Conservation (phyloP, 2,888 invertebrate genomes). For the Morpho deidamia region DNA sequence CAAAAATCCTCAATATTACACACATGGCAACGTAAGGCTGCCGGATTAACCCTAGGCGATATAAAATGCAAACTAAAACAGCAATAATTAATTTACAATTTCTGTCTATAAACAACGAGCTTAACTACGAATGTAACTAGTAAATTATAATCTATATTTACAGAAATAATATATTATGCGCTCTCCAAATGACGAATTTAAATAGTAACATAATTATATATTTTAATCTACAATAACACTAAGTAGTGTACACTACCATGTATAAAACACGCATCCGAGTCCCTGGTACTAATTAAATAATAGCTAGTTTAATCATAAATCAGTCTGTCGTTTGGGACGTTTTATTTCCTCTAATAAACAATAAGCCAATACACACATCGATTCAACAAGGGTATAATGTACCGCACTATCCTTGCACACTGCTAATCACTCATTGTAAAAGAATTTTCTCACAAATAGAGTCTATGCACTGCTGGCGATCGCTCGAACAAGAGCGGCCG, state of each 20-base stretch:
- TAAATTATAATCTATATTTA: constrained; percentile 68
- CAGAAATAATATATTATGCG: constrained; percentile 75
- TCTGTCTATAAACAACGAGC: constrained; percentile 69
- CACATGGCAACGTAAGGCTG: constrained; percentile 52
- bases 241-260: constrained; percentile 74
- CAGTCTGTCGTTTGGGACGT: constrained; percentile 78
- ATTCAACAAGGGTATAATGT: constrained; percentile 45
- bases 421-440: constrained; percentile 19
- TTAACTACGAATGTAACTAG: constrained; percentile 39
- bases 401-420: constrained; percentile 44
- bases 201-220: constrained; percentile 73
- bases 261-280: constrained; percentile 77
- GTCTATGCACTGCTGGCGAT: constrained; percentile 20
- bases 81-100: constrained; percentile 71
- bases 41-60: constrained; percentile 61
- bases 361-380: constrained; percentile 66
- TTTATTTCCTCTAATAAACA: constrained; percentile 75
- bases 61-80: constrained; percentile 78
- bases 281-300: constrained; percentile 68
- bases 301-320: constrained; percentile 69
- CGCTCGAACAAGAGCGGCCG: constrained; percentile 2
- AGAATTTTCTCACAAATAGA: constrained; percentile 14
- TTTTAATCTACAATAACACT: constrained; percentile 68
- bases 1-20: constrained; percentile 62
- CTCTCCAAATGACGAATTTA: constrained; percentile 68